Evolutionary conservation across 2,113 vertebrate species (phyloP).

Genomic region (Ophthalmolycus amberensis): DNA sequence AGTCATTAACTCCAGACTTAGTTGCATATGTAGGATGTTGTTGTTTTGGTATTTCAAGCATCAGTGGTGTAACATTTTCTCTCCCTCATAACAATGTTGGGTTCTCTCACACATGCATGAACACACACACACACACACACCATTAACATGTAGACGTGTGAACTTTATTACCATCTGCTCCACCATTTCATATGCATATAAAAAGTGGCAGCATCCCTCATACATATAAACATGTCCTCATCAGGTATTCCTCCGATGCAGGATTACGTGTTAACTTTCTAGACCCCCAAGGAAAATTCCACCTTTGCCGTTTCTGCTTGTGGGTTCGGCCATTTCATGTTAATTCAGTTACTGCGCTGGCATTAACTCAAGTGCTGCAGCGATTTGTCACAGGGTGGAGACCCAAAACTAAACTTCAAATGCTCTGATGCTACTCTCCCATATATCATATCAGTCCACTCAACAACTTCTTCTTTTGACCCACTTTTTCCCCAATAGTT

Average conservation of each 20-base stretch:
- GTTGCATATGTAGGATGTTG: slow-evolving; percentile 23
- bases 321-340: slow-evolving; percentile 55
- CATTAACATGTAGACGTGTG: slow-evolving; percentile 60
- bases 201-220: slow-evolving; percentile 65
- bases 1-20: slow-evolving; percentile 22
- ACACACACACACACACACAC: slow-evolving; percentile 12
- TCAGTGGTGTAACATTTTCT: not conserved
- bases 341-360: slow-evolving; percentile 64
- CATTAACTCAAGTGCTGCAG: slow-evolving; percentile 56
- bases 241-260: slow-evolving; percentile 74
- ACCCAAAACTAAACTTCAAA: slow-evolving; percentile 65
- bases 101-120: slow-evolving; percentile 21
- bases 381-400: slow-evolving; percentile 60
- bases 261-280: slow-evolving; percentile 69
- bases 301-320: slow-evolving; percentile 52
- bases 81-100: not conserved
- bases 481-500: slow-evolving; percentile 73
- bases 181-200: slow-evolving; percentile 70
- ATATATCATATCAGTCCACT: slow-evolving; percentile 56
- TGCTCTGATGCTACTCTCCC: slow-evolving; percentile 31
- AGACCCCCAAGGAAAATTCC: slow-evolving; percentile 66
- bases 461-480: slow-evolving; percentile 69
- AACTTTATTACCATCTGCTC: slow-evolving; percentile 79
- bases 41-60: slow-evolving; percentile 20
- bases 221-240: slow-evolving; percentile 78